Evolutionary conservation across 2,888 invertebrate genomes (phyloP), one percentile per base, ranked within the genome.

Genomic region (Acrobasis repandana): DNA sequence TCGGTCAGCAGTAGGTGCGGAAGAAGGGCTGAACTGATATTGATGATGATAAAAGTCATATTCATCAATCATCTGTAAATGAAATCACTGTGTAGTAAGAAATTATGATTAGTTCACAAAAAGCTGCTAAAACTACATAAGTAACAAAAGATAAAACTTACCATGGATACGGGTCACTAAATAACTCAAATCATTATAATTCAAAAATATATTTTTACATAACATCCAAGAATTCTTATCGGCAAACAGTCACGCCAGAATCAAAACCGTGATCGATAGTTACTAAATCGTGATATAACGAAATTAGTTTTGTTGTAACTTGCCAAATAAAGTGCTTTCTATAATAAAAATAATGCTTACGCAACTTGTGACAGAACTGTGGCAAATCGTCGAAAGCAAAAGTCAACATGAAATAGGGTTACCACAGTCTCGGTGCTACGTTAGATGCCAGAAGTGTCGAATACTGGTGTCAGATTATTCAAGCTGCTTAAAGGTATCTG

Each of bases 221-320:
- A 60, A 48, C 49, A 50, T 50, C 49, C 6, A 18, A 16, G 10
- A 51, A 52, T 20, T 46, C 38, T 52, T 52, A 43, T 52, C 33
- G 14, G 10, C 15, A 49, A 58, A 52, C 34, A 33, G 61, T 63
- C 57, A 62, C 49, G 56, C 61, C 65, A 59, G 66, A 70, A 66
- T 61, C 61, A 61, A 70, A 65, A 68, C 70, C 75, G 71, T 73
- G 74, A 72, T 73, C 67, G 67, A 72, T 65, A 57, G 62, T 62
- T 57, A 61, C 65, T 60, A 60, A 65, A 65, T 70, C 66, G 72
- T 80, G 76, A 80, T 69, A 72, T 78, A 80, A 82, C 74, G 56
- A 63, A 69, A 67, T 73, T 74, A 66, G 62, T 75, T 72, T 77
- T 76, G 66, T 78, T 72, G 67, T 68, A 68, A 61, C 67, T 59